Evolutionary conservation across 2,797 vertebrate genomes (phyloP).

Genomic region (Eospalax fontanierii): DNA sequence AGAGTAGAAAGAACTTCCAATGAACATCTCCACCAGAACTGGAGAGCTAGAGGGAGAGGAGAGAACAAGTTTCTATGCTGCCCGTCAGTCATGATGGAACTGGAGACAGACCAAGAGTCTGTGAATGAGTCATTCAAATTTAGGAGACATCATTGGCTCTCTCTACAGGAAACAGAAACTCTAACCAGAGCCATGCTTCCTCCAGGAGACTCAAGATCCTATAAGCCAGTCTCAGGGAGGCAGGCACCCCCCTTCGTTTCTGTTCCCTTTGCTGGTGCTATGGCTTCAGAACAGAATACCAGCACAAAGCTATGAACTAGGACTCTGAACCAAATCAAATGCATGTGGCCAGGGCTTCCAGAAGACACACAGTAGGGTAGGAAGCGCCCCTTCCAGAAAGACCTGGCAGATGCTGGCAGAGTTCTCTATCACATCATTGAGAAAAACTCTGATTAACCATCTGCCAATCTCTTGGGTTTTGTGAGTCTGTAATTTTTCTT

Average conservation of each 20-base stretch:
- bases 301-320: background rate
- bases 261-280: background rate
- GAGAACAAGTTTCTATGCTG: background rate
- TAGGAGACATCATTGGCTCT: background rate
- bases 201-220: background rate
- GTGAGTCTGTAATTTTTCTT: background rate
- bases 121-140: background rate
- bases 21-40: background rate
- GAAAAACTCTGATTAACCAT: background rate
- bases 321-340: background rate
- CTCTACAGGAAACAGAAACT: no score
- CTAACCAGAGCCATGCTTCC: rapidly evolving
- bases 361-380: rapidly evolving
- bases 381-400: background rate
- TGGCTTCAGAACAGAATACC: rapidly evolving
- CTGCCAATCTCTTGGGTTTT: background rate
- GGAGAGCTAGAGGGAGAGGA: background rate
- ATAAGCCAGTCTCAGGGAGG: no score
- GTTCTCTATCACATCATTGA: background rate
- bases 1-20: background rate
- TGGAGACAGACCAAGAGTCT: background rate
- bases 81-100: rapidly evolving
- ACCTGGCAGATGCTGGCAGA: background rate
- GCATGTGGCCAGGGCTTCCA: rapidly evolving
- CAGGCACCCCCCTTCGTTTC: rapidly evolving